Percentiles rank a stretch among this genome's conserved stretches.
Evolutionary conservation across 2,888 invertebrate genomes (phyloP).

Genomic region (Drosophila ustulata): DNA sequence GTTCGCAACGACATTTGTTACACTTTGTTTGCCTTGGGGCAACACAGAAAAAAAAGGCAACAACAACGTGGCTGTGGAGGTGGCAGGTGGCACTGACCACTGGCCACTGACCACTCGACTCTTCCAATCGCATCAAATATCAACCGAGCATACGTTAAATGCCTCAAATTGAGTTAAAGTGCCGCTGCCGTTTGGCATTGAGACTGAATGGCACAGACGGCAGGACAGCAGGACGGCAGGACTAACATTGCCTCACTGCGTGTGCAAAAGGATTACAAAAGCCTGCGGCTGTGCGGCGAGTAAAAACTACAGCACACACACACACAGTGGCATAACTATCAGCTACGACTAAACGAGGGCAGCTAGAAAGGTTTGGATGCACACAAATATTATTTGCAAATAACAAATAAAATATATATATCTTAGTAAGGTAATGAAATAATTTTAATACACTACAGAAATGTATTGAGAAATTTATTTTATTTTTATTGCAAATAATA

Average conservation of each 20-base stretch:
- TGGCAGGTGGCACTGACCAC: conserved; percentile 5
- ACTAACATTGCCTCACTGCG: conserved; percentile 1
- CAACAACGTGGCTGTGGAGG: not conserved
- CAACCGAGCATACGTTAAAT: conserved; percentile 82
- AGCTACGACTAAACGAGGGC: conserved; percentile 15
- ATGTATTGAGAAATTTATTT: not conserved
- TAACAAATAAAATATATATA: no score
- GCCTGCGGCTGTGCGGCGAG: conserved; percentile 64
- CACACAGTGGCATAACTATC: not conserved
- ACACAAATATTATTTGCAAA: no score
- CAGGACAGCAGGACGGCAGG: not conserved
- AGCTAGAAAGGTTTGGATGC: conserved; percentile 8
- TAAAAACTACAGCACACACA: conserved; percentile 43
- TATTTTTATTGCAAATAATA: not conserved
- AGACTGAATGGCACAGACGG: conserved; percentile 32
- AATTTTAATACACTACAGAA: no score
- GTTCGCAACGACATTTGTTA: conserved; percentile 72
- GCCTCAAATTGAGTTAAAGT: conserved; percentile 84
- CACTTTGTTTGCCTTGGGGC: conserved; percentile 76
- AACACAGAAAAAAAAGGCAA: no score
- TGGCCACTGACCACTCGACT: conserved; percentile 16
- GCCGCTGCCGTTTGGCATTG: conserved; percentile 61
- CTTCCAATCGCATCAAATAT: conserved; percentile 79
- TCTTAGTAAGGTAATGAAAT: no score
- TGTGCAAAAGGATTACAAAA: conserved; percentile 58